phyloP scores from a whole-genome alignment of 1,140 invertebrate genomes.

The Eumaeus atala region DNA sequence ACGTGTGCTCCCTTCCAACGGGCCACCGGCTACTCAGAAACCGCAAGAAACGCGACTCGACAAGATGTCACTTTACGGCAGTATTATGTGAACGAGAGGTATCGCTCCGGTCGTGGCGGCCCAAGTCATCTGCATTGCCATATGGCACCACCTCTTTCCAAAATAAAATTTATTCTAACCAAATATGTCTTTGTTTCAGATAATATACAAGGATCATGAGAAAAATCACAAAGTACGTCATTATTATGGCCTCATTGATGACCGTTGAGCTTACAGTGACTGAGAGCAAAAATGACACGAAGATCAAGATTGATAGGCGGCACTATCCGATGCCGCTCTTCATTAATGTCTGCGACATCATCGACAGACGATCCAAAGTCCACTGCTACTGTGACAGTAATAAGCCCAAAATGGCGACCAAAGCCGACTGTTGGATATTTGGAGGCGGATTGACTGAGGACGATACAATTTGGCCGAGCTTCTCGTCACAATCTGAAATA shows the following conservation, averaged over 20 bases:
- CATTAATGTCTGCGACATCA: slow-evolving; percentile 65
- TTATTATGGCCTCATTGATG: slow-evolving; percentile 59
- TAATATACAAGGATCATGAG: slow-evolving; percentile 38
- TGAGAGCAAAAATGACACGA: slow-evolving; percentile 55
- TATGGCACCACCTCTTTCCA: too few relatives aligned
- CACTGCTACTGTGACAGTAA: slow-evolving; percentile 69
- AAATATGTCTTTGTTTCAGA: slow-evolving; percentile 46
- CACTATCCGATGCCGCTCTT: slow-evolving; percentile 56
- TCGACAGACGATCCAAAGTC: slow-evolving; percentile 59
- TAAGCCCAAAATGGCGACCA: slow-evolving; percentile 54
- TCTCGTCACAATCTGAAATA: slow-evolving; percentile 80
- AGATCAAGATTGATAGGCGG: slow-evolving; percentile 46
- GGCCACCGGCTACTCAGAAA: too few relatives aligned
- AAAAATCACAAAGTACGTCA: slow-evolving; percentile 52
- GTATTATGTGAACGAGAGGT: too few relatives aligned
- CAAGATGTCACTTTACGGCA: too few relatives aligned
- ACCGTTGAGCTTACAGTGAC: slow-evolving; percentile 51
- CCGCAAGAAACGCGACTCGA: too few relatives aligned
- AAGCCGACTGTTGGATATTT: slow-evolving; percentile 79
- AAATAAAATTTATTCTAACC: too few relatives aligned
- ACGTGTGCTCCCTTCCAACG: not conserved
- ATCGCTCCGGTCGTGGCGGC: too few relatives aligned
- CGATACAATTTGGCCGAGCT: slow-evolving; percentile 81
- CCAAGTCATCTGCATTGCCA: too few relatives aligned
- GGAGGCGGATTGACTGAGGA: slow-evolving; percentile 76